Conservation (phyloP, 2,797 vertebrate genomes). For the Dendrocincla fuliginosa region DNA sequence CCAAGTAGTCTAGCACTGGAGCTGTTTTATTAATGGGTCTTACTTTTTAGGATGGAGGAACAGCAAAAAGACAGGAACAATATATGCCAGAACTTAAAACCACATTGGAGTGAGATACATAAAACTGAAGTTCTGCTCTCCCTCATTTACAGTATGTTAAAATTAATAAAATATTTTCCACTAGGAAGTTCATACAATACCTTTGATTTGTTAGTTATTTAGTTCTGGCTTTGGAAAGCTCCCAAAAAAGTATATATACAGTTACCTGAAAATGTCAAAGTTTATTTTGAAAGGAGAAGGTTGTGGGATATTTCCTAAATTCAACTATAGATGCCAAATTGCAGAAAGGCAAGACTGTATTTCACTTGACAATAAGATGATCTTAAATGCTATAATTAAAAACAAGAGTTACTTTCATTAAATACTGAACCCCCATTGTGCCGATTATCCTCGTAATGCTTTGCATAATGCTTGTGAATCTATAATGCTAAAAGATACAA, state of each 20-base stretch:
- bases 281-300: background rate
- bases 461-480: constrained; percentile 72
- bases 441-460: constrained; percentile 59
- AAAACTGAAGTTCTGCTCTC: background rate
- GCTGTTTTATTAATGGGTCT: constrained; percentile 25
- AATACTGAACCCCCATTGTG: constrained; percentile 72
- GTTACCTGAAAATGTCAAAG: background rate
- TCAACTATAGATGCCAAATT: background rate
- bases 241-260: background rate
- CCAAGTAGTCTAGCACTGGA: background rate
- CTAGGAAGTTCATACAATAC: background rate
- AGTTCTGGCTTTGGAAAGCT: background rate
- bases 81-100: constrained; percentile 21
- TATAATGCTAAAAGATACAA: constrained; percentile 66
- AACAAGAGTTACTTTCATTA: constrained; percentile 77
- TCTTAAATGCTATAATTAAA: constrained; percentile 79
- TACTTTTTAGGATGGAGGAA: background rate
- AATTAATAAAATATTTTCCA: constrained; percentile 42
- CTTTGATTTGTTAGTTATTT: background rate
- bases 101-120: background rate
- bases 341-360: constrained; percentile 3
- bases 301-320: background rate
- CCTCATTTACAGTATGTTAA: constrained; percentile 5
- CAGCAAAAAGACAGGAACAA: background rate
- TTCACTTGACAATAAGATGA: constrained; percentile 73